Conservation (phyloP, 2,888 invertebrate genomes). For the Palloptera scutellata region DNA sequence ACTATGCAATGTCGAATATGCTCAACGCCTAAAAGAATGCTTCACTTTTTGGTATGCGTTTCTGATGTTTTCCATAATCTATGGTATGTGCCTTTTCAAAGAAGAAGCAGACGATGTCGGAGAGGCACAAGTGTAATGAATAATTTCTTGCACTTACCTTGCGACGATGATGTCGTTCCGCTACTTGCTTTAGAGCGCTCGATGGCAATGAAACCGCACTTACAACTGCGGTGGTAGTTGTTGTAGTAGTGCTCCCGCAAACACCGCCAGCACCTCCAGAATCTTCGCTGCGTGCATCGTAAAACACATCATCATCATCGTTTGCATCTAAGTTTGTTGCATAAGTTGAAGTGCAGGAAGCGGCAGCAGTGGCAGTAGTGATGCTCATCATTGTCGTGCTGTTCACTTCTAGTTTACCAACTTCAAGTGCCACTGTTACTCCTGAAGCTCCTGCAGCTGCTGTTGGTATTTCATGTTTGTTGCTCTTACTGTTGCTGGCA, state of each 20-base stretch:
- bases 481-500: neutral
- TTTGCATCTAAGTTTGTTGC: constrained; percentile 34
- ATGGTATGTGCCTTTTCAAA: neutral
- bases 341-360: constrained; percentile 34
- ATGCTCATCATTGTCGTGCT: constrained; percentile 36
- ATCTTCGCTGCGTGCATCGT: constrained; percentile 60
- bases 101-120: neutral
- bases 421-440: constrained; percentile 18
- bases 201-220: constrained; percentile 26
- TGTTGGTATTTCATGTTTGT: neutral
- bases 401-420: constrained; percentile 28
- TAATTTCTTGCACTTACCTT: constrained; percentile 26
- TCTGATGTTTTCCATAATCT: neutral
- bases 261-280: constrained; percentile 43
- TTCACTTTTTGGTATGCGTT: neutral
- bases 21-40: neutral
- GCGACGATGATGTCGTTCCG: constrained; percentile 10
- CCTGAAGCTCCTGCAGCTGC: neutral
- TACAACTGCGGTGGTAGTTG: constrained; percentile 16
- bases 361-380: constrained; percentile 36
- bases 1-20: neutral
- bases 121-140: no score
- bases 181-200: neutral
- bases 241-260: no score
- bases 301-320: constrained; percentile 61